Base-by-base conservation (phyloP, 2,113 vertebrate genomes). In the Albula goreensis region DNA sequence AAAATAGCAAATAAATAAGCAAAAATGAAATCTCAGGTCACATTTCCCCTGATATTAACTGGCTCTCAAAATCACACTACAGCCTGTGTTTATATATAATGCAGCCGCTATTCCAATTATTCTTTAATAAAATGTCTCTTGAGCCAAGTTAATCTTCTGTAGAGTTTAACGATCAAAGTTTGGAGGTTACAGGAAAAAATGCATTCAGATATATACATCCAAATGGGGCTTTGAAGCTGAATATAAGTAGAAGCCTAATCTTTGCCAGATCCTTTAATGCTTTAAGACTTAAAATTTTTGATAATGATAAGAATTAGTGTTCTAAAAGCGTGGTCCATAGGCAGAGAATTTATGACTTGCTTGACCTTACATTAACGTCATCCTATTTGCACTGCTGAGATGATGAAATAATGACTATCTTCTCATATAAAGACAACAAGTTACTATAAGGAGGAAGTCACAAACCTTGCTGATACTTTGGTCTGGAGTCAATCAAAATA, bases 161-260 rank as follows among this genome's bases (percentile, higher is more conserved):
- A 66, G 49, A 80, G 53, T 81, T 81, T 85, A 85, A 51, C 19
- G 74, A 22, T 9, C 3, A 85, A 80, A 85, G 50, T 80, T 51
- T 5, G 78, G 9, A 70, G 78, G 56, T 81, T 56, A 66, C 78
- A 60, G 85, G 66, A 81, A 50, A 66, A 74, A 74, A 25, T 57
- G 31, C 25, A 50, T 63, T 19, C 84, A 85, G 50, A 83, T 31
- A 85, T 13, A 80, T 13, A 31, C 41, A 80, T 50, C 77, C 8
- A 79, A 41, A 85, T 15, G 41, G n/a, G 83, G 13, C n/a, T 78
- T 53, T 22, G 8, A 6, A 52, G 78, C 9, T 80, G 79, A 77
- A 84, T 70, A 70, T 83, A 50, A 50, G 60, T 9, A 19, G 53
- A 49, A n/a, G n/a, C 17, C n/a, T 50, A 74, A 31, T 74, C 70